Percentiles rank a stretch among this genome's conserved stretches.
phyloP scores from a whole-genome alignment of 1,140 invertebrate genomes.

The Liolophura sinensis region DNA sequence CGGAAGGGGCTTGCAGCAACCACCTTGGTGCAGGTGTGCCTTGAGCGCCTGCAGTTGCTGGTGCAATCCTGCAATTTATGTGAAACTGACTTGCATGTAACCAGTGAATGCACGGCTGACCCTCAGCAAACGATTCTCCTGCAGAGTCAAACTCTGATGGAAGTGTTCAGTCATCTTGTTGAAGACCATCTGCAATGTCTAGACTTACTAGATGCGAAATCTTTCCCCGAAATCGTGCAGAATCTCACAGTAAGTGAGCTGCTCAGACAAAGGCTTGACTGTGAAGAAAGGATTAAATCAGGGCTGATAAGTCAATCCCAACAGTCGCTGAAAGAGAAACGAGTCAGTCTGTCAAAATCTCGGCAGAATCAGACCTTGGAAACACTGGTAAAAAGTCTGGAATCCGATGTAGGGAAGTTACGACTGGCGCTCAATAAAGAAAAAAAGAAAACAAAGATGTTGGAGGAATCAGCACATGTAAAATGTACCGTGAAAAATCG shows the following conservation, averaged over 20 bases:
- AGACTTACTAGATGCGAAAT: conserved; percentile 14
- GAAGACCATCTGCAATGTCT: conserved; percentile 28
- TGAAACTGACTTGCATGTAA: conserved; percentile 10
- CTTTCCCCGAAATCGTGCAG: conserved; percentile 1
- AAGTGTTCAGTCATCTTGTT: conserved; percentile 23
- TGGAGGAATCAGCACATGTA: too few species aligned
- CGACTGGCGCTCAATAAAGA: too few species aligned
- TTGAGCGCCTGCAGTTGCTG: conserved; percentile 19
- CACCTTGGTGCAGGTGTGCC: conserved; percentile 17
- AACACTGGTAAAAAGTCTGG: neutral
- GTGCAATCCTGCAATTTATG: conserved; percentile 21
- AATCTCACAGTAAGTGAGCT: conserved; percentile 8
- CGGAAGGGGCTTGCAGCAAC: conserved; percentile 20
- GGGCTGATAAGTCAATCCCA: conserved; percentile 5
- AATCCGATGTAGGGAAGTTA: too few species aligned
- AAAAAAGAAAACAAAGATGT: too few species aligned
- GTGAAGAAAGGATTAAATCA: conserved; percentile 19
- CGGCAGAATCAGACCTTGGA: neutral
- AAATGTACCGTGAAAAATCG: too few species aligned
- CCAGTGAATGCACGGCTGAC: conserved; percentile 8
- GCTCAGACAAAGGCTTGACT: conserved; percentile 15
- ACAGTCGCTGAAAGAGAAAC: conserved; percentile 10
- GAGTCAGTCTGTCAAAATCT: neutral
- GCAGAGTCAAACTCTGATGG: conserved; percentile 21
- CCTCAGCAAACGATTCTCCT: conserved; percentile 12